These are phyloP conservation scores for Glaucomys volans DNA, from an alignment of 2,113 vertebrate species.

Conservation along the genomic window DNA sequence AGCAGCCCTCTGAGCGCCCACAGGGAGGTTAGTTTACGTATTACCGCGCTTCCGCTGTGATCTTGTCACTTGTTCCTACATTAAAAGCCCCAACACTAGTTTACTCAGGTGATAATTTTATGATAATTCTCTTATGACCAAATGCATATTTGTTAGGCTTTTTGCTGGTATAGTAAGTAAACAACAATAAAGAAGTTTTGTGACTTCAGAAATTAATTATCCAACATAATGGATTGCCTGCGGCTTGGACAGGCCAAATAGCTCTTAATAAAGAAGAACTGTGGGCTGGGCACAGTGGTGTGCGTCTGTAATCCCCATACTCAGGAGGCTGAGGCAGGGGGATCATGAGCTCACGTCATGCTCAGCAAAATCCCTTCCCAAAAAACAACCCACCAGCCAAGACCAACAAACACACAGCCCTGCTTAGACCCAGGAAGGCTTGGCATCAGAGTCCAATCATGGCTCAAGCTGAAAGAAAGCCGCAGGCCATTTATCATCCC, in stretches of 20 bases:
- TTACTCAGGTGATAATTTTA: not conserved
- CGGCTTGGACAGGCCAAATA: too few species aligned
- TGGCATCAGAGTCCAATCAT: not conserved
- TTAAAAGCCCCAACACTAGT: not conserved
- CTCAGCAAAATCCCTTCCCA: too few species aligned
- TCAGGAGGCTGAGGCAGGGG: not conserved
- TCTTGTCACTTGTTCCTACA: not conserved
- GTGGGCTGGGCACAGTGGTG: too few species aligned
- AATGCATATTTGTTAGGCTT: not conserved
- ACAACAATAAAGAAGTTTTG: not conserved
- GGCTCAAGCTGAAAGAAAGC: too few species aligned
- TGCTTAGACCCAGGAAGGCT: not conserved
- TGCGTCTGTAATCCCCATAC: not conserved
- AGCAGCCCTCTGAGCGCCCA: not conserved
- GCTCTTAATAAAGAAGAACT: not conserved
- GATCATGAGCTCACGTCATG: too few species aligned
- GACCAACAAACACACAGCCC: too few species aligned
- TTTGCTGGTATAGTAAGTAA: not conserved
- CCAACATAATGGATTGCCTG: not conserved
- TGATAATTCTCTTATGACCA: not conserved
- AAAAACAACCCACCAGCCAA: not conserved
- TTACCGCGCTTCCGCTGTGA: not conserved
- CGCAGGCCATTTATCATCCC: not conserved
- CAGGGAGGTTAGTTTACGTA: not conserved
- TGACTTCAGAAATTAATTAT: not conserved